Evolutionary conservation across 1,140 invertebrate species (phyloP), one percentile per base, ranked within the genome.

Genomic region (Oppia nitens): DNA sequence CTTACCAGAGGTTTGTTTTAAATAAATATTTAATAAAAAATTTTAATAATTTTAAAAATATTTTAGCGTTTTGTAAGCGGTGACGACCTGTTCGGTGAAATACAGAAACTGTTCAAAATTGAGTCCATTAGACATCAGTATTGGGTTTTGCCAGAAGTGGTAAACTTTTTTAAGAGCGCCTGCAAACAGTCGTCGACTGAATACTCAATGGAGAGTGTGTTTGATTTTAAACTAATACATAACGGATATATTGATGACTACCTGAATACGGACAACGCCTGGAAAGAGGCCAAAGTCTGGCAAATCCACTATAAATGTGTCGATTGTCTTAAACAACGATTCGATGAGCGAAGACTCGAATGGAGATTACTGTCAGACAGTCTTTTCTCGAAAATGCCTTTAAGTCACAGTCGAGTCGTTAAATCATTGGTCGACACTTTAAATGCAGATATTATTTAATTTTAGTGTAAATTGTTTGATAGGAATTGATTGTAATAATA

Each of bases 181-280:
- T 28, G 49, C n/a, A 4, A 6, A 9, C n/a, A 4, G 4, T 20
- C 6, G n/a, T 4, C 6, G 14, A 51, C 23, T 6, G 49, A 23
- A 9, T n/a, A n/a, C n/a, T n/a, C n/a, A n/a, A n/a, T n/a, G n/a
- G n/a, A n/a, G n/a, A n/a, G n/a, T n/a, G 21, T 6, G 6, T 17
- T 59, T 1, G 47, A 51, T 9, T 53, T 54, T 57, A 62, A 63
- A 55, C 50, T 65, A 47, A 54, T 65, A 1, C 52, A 64, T 32
- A 50, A 62, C 54, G 74, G 75, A 2, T 77, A 78, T 63, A 72
- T 76, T 32, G 77, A 79, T 65, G 76, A 78, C 61, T 71, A 72
- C 6, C 63, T 72, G 2, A 79, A 79, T 62, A 73, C 72, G n/a
- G 76, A 78, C 64, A 76, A 78, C 62, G 71, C 76, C 0, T 79